These are phyloP conservation scores for Hyperoplus lanceolatus DNA, from an alignment of 2,797 vertebrate species.

Conservation along the genomic window DNA sequence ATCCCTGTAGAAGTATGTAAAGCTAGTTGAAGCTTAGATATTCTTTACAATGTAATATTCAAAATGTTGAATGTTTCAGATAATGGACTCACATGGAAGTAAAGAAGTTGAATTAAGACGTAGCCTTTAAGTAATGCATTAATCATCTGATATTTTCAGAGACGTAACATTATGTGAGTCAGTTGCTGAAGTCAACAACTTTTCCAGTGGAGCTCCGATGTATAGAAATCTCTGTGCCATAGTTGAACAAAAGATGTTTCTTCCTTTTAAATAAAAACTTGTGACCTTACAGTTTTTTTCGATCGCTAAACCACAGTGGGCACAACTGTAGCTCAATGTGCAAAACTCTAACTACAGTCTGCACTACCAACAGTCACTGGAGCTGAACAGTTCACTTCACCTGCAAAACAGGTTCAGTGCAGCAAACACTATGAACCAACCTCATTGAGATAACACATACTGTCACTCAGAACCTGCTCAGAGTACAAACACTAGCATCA, in stretches of 20 bases:
- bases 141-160: neutral
- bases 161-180: neutral
- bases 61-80: neutral
- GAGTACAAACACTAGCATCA: too few species aligned
- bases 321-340: too few species aligned
- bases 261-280: neutral
- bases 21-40: neutral
- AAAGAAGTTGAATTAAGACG: neutral
- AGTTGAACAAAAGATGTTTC: neutral
- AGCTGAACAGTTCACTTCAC: too few species aligned
- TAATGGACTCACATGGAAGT: neutral
- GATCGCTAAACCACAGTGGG: too few species aligned
- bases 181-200: neutral
- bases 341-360: too few species aligned
- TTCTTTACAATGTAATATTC: neutral
- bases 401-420: too few species aligned
- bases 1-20: neutral
- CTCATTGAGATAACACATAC: too few species aligned
- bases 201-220: neutral
- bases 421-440: too few species aligned
- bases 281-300: neutral
- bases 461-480: too few species aligned
- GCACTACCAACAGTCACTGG: too few species aligned
- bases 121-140: neutral
- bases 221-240: neutral